A percentile compares a stretch with the other conserved stretches of the same genome.
Evolutionary conservation across 1,140 invertebrate species (phyloP).

Genomic region (Drosophila sucinea): DNA sequence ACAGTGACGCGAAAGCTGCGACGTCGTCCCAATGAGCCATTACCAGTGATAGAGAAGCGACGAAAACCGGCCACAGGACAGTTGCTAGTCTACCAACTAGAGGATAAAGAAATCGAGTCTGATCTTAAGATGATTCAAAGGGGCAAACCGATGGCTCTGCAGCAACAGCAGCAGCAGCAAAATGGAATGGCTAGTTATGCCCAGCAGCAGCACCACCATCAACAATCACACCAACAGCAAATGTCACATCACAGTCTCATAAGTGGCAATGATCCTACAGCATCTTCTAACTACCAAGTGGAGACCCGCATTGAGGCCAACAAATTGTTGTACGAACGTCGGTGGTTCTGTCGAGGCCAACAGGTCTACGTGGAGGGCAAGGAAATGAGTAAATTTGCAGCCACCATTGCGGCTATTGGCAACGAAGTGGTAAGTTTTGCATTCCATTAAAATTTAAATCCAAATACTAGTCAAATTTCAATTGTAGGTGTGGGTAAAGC

Average conservation of each 20-base stretch:
- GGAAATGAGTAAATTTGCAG: constrained; percentile 91
- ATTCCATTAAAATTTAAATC: not conserved
- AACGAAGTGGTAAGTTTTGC: constrained; percentile 90
- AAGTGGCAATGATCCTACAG: constrained; percentile 46
- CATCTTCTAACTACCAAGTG: constrained; percentile 82
- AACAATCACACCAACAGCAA: constrained; percentile 36
- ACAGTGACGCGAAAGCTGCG: constrained; percentile 94
- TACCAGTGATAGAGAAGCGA: constrained; percentile 92
- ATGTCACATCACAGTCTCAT: constrained; percentile 49
- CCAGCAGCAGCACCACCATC: constrained; percentile 45
- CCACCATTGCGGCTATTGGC: constrained; percentile 94
- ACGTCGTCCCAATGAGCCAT: constrained; percentile 95
- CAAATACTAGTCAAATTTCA: constrained; percentile 4
- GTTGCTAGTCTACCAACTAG: constrained; percentile 92
- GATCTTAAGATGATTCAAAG: constrained; percentile 94
- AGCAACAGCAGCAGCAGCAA: constrained; percentile 73
- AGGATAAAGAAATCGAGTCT: constrained; percentile 94
- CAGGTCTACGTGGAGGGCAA: constrained; percentile 95
- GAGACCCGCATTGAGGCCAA: constrained; percentile 97
- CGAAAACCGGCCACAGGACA: constrained; percentile 90
- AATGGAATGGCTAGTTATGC: constrained; percentile 63
- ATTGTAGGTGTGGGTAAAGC: constrained; percentile 95
- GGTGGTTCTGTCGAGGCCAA: constrained; percentile 97
- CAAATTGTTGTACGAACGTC: constrained; percentile 95
- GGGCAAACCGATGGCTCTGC: constrained; percentile 84